Percentiles rank a stretch among this genome's conserved stretches.
Evolutionary conservation across 2,888 invertebrate genomes (phyloP).

Genomic region (Antitype chi): DNA sequence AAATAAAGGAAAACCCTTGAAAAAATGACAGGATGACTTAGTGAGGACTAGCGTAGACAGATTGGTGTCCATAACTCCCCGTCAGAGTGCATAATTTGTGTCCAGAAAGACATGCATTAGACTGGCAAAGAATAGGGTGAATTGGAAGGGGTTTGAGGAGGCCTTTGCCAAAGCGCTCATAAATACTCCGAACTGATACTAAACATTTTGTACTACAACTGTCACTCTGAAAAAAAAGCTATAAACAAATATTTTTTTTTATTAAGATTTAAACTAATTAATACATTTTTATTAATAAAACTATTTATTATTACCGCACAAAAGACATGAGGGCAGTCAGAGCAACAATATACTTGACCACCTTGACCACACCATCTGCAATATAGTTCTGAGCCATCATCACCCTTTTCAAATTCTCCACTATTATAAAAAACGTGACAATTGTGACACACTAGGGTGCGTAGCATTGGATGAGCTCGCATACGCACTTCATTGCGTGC

Average conservation of each 20-base stretch:
- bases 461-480: constrained; percentile 93
- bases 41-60: too few relatives aligned
- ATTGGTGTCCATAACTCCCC: too few relatives aligned
- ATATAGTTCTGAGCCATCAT: constrained; percentile 95
- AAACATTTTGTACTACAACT: background rate
- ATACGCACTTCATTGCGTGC: constrained; percentile 91
- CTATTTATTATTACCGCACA: constrained; percentile 90
- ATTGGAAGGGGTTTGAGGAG: background rate
- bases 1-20: background rate
- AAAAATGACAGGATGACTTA: background rate
- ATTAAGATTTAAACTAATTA: background rate
- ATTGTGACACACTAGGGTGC: constrained; percentile 93
- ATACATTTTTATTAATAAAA: background rate
- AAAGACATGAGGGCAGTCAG: constrained; percentile 93
- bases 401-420: constrained; percentile 95
- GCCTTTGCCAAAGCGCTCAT: background rate
- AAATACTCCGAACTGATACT: background rate
- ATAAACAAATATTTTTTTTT: background rate
- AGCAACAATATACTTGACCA: constrained; percentile 95
- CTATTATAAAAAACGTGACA: constrained; percentile 95
- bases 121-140: background rate
- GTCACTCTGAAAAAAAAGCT: background rate
- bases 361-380: constrained; percentile 96
- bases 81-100: too few relatives aligned
- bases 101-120: background rate